Percentiles rank a stretch among this genome's conserved stretches.
These are phyloP conservation scores for Elephas maximus DNA, from an alignment of 2,113 vertebrate species.

Conservation along the genomic window DNA sequence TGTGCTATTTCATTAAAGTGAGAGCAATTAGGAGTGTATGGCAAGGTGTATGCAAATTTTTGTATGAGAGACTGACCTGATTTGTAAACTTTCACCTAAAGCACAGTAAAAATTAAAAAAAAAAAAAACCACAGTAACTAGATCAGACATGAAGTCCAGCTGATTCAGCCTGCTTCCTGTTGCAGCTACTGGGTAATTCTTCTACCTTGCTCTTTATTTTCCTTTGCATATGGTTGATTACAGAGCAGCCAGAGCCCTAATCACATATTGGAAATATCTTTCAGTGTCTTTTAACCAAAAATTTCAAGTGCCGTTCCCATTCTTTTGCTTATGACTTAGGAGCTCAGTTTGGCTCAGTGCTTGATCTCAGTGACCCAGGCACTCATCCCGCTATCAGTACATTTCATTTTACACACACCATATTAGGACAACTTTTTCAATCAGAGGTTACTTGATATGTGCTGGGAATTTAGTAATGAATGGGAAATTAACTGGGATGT, in stretches of 20 bases:
- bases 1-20: too few species aligned
- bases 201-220: slow-evolving; percentile 76
- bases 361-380: slow-evolving; percentile 77
- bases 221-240: slow-evolving; percentile 77
- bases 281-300: slow-evolving; percentile 1
- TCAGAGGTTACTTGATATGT: slow-evolving; percentile 80
- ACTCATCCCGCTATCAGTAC: slow-evolving; percentile 77
- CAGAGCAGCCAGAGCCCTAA: slow-evolving; percentile 67
- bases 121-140: not conserved
- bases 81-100: too few species aligned
- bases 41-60: too few species aligned
- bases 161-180: slow-evolving; percentile 50
- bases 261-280: slow-evolving; percentile 37
- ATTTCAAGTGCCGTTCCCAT: slow-evolving; percentile 75
- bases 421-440: slow-evolving; percentile 81
- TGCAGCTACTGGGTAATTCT: slow-evolving; percentile 41
- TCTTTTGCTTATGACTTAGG: slow-evolving; percentile 79
- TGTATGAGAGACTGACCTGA: too few species aligned
- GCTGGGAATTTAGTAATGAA: slow-evolving; percentile 64
- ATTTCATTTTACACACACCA: slow-evolving; percentile 82
- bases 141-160: slow-evolving; percentile 1
- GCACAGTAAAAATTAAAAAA: too few species aligned
- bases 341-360: slow-evolving; percentile 75
- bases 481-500: slow-evolving; percentile 67
- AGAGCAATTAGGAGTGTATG: too few species aligned